Base-by-base conservation (phyloP, 1,140 invertebrate species). In the Lepidurus packardi region DNA sequence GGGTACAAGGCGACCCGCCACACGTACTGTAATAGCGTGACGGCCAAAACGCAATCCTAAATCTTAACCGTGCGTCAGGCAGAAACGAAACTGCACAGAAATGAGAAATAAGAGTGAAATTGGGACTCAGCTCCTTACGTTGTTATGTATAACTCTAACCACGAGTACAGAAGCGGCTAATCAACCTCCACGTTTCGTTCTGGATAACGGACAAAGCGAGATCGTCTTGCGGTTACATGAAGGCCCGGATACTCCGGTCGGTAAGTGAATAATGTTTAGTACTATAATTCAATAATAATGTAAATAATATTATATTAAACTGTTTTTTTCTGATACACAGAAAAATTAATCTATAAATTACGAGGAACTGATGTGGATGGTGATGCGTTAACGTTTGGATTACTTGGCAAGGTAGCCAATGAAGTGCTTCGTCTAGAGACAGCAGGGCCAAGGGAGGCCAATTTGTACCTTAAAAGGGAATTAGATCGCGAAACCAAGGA, bases 211-310 rank as follows among this genome's bases (percentile, higher is more conserved):
- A 79, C 92, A 94, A 85, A 92, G 92, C 78, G 93, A 95, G 88
- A 95, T 96, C 81, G 92, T 96, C 78, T 87, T 95, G 81, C 89
- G 93, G 82, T 87, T 95, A 81, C 94, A 94, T 84, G 94, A 96
- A 88, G 93, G 93, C 73, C 87, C 90, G 74, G 93, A 94, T 82
- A 95, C 93, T 53, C 92, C 92, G 81, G 89, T 93, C 81, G 93
- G 93, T 94, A 86, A 90, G 91, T 78, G 21, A 25, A 75, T 24
- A 75, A 16, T 21, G n/a, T 53, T 47, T 77, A 77, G 73, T 81
- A 34, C 34, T 34, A 34, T 34, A 34, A 34, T 34, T 34, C 3
- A 34, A 34, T 34, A 34, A 34, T 47, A 47, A 7, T 5, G 53
- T 65, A 65, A 65, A 47, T 47, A 47, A 10, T 47, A 47, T 47